Evolutionary conservation across 2,113 vertebrate species (phyloP).

Genomic region (Meles meles): DNA sequence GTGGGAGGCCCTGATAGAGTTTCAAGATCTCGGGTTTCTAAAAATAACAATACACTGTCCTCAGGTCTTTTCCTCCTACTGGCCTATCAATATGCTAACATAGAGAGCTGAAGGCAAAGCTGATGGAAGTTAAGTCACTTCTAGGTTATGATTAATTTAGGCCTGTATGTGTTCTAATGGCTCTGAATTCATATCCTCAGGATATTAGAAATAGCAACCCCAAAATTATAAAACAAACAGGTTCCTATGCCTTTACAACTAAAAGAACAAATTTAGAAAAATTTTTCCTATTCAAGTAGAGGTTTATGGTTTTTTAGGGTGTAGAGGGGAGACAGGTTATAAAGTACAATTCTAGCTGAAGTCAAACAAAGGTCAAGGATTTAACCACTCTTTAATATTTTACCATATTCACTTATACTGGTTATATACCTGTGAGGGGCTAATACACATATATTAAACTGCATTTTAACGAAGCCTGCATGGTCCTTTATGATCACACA

Average conservation of each 20-base stretch:
- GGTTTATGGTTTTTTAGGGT: not conserved
- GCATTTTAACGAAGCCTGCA: not conserved
- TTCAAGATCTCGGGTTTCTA: not conserved
- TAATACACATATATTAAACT: not conserved
- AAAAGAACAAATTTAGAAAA: not conserved
- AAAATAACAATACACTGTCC: not conserved
- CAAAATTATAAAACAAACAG: not conserved
- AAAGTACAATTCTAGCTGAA: conserved; percentile 2
- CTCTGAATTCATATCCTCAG: not conserved
- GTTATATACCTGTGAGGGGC: not conserved
- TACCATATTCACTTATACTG: not conserved
- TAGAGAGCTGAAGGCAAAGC: not conserved
- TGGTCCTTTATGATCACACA: conserved; percentile 18
- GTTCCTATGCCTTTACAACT: not conserved
- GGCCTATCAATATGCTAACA: not conserved
- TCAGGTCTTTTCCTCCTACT: not conserved
- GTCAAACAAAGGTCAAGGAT: not conserved
- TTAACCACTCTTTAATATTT: not conserved
- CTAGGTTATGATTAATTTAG: not conserved
- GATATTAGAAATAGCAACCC: not conserved
- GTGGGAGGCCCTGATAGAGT: not conserved
- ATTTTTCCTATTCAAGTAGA: not conserved
- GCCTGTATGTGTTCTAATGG: not conserved
- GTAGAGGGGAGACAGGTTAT: not conserved
- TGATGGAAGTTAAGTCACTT: not conserved